These are phyloP conservation scores for Chitala chitala DNA, from an alignment of 2,113 vertebrate genomes.

Conservation along the genomic window DNA sequence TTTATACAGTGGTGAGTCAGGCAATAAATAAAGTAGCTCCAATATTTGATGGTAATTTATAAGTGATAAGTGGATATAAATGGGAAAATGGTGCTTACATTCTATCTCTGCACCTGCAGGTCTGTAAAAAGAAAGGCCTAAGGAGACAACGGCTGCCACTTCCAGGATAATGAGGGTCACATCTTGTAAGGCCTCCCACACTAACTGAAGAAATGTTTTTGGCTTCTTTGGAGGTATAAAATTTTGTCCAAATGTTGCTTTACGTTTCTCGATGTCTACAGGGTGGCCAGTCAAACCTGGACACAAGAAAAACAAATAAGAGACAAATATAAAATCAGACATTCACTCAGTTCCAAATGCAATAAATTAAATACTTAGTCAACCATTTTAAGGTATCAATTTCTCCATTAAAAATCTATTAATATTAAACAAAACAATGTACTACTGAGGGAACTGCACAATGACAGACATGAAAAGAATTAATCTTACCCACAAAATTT, in stretches of 20 bases:
- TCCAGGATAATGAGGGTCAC: slow-evolving; percentile 97
- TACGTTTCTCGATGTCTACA: slow-evolving; percentile 83
- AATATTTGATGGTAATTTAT: neutral
- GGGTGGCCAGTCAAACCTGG: slow-evolving; percentile 82
- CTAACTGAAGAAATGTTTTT: slow-evolving; percentile 98
- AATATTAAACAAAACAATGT: too few species aligned
- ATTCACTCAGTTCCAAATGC: neutral
- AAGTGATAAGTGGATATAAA: neutral
- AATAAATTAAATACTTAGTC: neutral
- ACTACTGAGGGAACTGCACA: too few species aligned
- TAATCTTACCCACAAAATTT: too few species aligned
- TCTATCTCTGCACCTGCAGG: slow-evolving; percentile 79
- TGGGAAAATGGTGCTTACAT: slow-evolving; percentile 61
- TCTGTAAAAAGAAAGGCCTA: slow-evolving; percentile 95
- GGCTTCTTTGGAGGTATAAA: slow-evolving; percentile 97
- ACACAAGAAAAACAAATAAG: slow-evolving; percentile 22
- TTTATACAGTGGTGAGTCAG: too few species aligned
- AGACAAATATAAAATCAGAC: neutral
- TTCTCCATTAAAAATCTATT: too few species aligned
- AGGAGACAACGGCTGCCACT: slow-evolving; percentile 91
- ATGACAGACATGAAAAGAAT: too few species aligned
- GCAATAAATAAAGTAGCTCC: too few species aligned
- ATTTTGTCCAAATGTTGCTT: slow-evolving; percentile 88
- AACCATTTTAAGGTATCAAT: too few species aligned
- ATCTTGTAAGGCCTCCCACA: slow-evolving; percentile 97